Conservation (phyloP, 2,113 vertebrate species). For the Upupa epops region DNA sequence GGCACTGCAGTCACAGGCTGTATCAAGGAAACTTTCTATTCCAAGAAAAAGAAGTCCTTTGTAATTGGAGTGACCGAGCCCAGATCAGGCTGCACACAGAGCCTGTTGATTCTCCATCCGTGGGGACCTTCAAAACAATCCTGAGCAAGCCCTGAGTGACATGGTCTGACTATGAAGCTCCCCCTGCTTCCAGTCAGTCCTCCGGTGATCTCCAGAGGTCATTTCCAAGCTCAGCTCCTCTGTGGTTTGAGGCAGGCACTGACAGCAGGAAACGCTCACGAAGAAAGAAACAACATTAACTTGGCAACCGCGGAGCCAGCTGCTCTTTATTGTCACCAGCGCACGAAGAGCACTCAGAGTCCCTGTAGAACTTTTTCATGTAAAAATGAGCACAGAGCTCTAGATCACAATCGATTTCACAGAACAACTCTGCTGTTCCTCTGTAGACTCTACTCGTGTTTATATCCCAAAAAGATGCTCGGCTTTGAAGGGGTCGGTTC, state of each 20-base stretch:
- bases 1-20: background rate
- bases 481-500: constrained; percentile 39
- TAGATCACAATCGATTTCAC: constrained; percentile 37
- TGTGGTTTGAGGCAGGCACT: background rate
- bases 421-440: constrained; percentile 33
- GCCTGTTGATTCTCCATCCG: rapidly evolving
- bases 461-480: constrained; percentile 41
- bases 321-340: background rate
- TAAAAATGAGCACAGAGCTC: constrained; percentile 27
- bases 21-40: rapidly evolving
- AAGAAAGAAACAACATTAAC: background rate
- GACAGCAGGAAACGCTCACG: background rate
- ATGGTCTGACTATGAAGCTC: rapidly evolving
- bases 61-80: rapidly evolving
- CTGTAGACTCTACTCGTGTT: constrained; percentile 28
- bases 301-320: constrained; percentile 25
- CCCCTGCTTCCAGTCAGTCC: background rate
- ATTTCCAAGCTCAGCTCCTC: background rate
- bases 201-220: background rate
- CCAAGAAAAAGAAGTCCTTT: background rate
- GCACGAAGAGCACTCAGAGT: constrained; percentile 5
- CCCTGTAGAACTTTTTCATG: background rate
- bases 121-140: background rate
- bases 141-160: background rate
- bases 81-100: background rate